These are phyloP conservation scores for Mustela erminea DNA, from an alignment of 2,797 vertebrate genomes.

Conservation along the genomic window DNA sequence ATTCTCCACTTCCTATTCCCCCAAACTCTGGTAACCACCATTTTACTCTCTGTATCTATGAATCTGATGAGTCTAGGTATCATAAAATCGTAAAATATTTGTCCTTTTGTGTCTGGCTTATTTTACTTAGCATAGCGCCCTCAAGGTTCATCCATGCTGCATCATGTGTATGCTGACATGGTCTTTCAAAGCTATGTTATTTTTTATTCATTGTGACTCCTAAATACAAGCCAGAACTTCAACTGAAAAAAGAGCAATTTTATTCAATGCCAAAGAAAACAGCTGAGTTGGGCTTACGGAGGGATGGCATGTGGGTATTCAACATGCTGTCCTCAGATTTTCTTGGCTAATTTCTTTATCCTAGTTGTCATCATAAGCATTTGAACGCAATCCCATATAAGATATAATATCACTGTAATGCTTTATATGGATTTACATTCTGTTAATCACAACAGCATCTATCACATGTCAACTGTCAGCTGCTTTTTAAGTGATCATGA, in stretches of 20 bases:
- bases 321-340: background rate
- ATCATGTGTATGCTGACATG: background rate
- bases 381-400: background rate
- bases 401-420: background rate
- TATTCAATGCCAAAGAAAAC: background rate
- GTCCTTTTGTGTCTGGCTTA: background rate
- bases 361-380: conserved; percentile 1
- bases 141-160: background rate
- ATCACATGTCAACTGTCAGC: background rate
- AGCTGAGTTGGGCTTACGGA: background rate
- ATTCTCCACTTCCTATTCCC: background rate
- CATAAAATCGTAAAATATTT: background rate
- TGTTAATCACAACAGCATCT: background rate
- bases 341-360: conserved; percentile 23
- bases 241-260: background rate
- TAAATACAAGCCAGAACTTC: background rate
- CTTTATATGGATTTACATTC: background rate
- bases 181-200: background rate
- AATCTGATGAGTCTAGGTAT: background rate
- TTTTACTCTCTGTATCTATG: background rate
- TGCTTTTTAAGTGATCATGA: background rate
- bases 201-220: background rate
- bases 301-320: background rate
- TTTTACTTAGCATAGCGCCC: background rate
- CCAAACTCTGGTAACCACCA: background rate